Percentiles rank a stretch among this genome's conserved stretches.
phyloP scores from a whole-genome alignment of 1,140 invertebrate genomes.

The Anastrepha obliqua region DNA sequence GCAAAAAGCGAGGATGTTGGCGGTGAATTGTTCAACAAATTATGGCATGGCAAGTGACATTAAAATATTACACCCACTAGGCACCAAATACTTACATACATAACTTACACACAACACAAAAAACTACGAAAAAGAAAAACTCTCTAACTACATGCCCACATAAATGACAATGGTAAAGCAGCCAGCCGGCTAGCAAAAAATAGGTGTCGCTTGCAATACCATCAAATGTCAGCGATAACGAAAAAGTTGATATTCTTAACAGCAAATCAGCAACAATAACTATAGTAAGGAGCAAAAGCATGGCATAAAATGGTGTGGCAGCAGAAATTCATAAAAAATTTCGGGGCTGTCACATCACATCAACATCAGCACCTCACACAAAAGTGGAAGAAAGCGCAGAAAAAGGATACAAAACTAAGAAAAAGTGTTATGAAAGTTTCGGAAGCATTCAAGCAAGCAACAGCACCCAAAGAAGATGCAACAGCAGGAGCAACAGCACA shows the following conservation, averaged over 20 bases:
- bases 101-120: neutral
- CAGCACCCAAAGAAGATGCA: neutral
- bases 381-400: neutral
- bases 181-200: neutral
- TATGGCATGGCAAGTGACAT: neutral
- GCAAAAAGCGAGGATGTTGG: neutral
- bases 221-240: slow-evolving; percentile 1
- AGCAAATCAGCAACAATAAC: slow-evolving; percentile 27
- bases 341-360: neutral
- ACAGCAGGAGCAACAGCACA: neutral
- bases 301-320: slow-evolving; percentile 1
- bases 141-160: neutral
- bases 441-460: neutral
- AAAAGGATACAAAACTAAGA: neutral
- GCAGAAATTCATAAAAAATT: slow-evolving; percentile 3
- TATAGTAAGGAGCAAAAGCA: neutral
- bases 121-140: neutral
- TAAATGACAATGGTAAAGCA: neutral
- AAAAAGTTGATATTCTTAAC: slow-evolving; percentile 23
- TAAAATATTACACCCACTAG: neutral
- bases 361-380: neutral
- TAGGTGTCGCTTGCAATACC: slow-evolving; percentile 38
- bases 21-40: neutral
- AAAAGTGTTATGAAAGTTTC: neutral
- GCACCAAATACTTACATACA: neutral